A percentile compares a stretch with the other conserved stretches of the same genome.
phyloP scores from a whole-genome alignment of 2,888 invertebrate species.

The Megaustenia siamemsis region DNA sequence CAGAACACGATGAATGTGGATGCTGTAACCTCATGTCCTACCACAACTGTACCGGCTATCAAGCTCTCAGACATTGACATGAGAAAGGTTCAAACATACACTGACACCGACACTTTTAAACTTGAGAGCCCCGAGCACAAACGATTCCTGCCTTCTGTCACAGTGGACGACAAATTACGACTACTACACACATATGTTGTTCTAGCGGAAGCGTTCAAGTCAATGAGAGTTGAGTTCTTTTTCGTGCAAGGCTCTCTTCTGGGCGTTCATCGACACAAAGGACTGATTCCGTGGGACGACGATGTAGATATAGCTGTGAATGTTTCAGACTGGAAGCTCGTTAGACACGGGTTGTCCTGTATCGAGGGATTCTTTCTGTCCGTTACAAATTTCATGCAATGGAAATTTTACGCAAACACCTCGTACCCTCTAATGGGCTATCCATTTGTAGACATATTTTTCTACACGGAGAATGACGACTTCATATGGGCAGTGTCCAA shows the following conservation, averaged over 20 bases:
- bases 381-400: conserved; percentile 56
- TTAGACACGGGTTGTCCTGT: conserved; percentile 55
- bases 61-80: conserved; percentile 14
- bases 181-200: conserved; percentile 36
- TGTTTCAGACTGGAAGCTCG: conserved; percentile 54
- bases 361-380: conserved; percentile 56
- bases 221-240: conserved; percentile 43
- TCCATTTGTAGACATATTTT: conserved; percentile 69
- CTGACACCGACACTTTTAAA: background rate
- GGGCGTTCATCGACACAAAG: conserved; percentile 60
- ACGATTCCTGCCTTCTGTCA: conserved; percentile 49
- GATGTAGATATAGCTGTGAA: conserved; percentile 63
- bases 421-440: conserved; percentile 44
- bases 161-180: conserved; percentile 36
- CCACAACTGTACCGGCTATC: background rate
- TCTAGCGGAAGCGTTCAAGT: conserved; percentile 29
- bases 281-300: conserved; percentile 68
- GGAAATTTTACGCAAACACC: conserved; percentile 62
- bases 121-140: conserved; percentile 10
- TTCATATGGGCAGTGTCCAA: conserved; percentile 61
- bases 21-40: conserved; percentile 14
- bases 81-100: background rate
- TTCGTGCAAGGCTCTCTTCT: conserved; percentile 47
- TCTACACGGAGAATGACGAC: conserved; percentile 64
- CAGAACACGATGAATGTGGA: conserved; percentile 22